Conservation (phyloP, 2,888 invertebrate species). For the Hyles lineata region DNA sequence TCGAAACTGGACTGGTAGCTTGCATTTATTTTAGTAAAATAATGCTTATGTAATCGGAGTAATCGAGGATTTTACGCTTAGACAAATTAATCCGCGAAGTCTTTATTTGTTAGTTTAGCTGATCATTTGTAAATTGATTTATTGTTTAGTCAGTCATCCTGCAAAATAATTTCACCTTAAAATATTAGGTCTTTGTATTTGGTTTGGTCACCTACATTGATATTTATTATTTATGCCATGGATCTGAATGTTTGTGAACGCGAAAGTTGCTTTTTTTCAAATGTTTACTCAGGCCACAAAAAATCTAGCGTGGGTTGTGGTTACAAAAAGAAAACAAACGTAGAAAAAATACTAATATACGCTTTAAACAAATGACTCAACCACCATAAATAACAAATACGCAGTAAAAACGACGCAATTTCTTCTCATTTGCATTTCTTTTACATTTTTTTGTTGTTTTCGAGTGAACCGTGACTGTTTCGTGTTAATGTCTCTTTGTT, state of each 20-base stretch:
- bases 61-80: background rate
- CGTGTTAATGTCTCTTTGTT: constrained; percentile 5
- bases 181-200: too few relatives aligned
- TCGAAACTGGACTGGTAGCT: background rate
- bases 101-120: too few relatives aligned
- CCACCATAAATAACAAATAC: constrained; percentile 2
- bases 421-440: background rate
- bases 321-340: background rate
- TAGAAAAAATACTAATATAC: background rate
- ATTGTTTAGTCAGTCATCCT: too few relatives aligned
- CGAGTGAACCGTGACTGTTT: constrained; percentile 2
- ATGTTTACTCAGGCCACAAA: too few relatives aligned
- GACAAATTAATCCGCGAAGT: background rate
- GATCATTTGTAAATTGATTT: too few relatives aligned
- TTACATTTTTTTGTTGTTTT: background rate
- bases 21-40: background rate
- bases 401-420: background rate
- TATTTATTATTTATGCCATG: too few relatives aligned
- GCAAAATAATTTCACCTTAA: too few relatives aligned
- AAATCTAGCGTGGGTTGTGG: background rate
- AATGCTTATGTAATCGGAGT: background rate
- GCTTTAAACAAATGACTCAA: background rate
- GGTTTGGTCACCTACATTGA: too few relatives aligned
- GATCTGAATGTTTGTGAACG: too few relatives aligned
- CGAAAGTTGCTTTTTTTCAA: too few relatives aligned